Percentiles rank a stretch among this genome's conserved stretches.
Conservation (phyloP, 2,888 invertebrate species). For the Fragum sueziense region DNA sequence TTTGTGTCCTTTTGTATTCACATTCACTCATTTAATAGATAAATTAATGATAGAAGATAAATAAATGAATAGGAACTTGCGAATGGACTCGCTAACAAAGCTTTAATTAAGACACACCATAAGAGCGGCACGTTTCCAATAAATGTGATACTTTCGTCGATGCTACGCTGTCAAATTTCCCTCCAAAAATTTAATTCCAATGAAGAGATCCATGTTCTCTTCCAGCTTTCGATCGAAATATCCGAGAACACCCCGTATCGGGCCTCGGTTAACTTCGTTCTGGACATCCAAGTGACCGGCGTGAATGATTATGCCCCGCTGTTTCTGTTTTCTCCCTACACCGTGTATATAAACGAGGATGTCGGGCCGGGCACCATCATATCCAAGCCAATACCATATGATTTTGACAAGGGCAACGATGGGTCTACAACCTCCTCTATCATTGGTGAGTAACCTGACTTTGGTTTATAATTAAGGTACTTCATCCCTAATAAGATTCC, state of each 20-base stretch:
- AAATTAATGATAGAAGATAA: too few species aligned
- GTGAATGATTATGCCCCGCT: conserved; percentile 70
- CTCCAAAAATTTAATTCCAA: too few species aligned
- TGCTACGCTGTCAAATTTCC: too few species aligned
- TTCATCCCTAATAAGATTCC: too few species aligned
- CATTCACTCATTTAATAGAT: too few species aligned
- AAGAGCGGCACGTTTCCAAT: too few species aligned
- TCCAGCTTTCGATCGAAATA: conserved; percentile 56
- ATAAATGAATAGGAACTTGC: too few species aligned
- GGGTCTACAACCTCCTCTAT: conserved; percentile 45
- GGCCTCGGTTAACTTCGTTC: conserved; percentile 48
- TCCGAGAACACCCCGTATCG: conserved; percentile 55
- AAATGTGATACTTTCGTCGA: too few species aligned
- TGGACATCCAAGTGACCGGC: conserved; percentile 60
- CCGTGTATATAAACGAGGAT: conserved; percentile 60
- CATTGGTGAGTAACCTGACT: conserved; percentile 51
- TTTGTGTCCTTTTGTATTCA: too few species aligned
- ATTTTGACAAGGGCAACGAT: conserved; percentile 59
- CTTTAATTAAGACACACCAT: too few species aligned
- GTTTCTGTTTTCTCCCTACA: conserved; percentile 54
- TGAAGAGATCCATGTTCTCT: not conserved
- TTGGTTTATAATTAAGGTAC: too few species aligned
- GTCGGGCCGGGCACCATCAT: conserved; percentile 57
- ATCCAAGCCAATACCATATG: conserved; percentile 57
- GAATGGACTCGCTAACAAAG: too few species aligned